phyloP scores from a whole-genome alignment of 2,888 invertebrate species.

The Antheraea assamensis region DNA sequence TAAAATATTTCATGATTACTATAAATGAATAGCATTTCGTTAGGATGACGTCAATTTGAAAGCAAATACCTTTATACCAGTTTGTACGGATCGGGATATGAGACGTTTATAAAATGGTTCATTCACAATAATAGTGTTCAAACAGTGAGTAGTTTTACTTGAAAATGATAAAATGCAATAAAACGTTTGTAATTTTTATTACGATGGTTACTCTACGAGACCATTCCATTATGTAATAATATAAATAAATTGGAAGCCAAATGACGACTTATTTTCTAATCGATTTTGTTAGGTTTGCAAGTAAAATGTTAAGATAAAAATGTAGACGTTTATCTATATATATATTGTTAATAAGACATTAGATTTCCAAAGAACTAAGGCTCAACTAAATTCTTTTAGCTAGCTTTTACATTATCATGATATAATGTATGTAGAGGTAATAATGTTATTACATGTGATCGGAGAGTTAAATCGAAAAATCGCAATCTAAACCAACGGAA shows the following conservation, averaged over 20 bases:
- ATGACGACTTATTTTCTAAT: constrained; percentile 81
- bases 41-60: constrained; percentile 3
- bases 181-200: constrained; percentile 41
- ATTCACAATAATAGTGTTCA: constrained; percentile 13
- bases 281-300: constrained; percentile 79
- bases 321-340: constrained; percentile 76
- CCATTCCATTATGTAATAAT: constrained; percentile 76
- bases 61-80: background rate
- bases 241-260: constrained; percentile 75
- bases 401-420: constrained; percentile 54
- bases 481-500: background rate
- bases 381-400: constrained; percentile 75
- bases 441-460: constrained; percentile 13
- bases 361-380: constrained; percentile 79
- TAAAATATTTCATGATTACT: background rate
- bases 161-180: constrained; percentile 34
- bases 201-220: constrained; percentile 73
- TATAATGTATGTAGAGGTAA: constrained; percentile 21
- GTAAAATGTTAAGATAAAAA: constrained; percentile 65
- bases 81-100: background rate
- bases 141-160: constrained; percentile 13
- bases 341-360: constrained; percentile 62
- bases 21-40: background rate
- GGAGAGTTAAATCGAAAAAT: constrained; percentile 14
- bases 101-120: background rate